A percentile compares a stretch with the other conserved stretches of the same genome.
Conservation (phyloP, 64 coral and sea anemone species). For the Montipora capricornis region DNA sequence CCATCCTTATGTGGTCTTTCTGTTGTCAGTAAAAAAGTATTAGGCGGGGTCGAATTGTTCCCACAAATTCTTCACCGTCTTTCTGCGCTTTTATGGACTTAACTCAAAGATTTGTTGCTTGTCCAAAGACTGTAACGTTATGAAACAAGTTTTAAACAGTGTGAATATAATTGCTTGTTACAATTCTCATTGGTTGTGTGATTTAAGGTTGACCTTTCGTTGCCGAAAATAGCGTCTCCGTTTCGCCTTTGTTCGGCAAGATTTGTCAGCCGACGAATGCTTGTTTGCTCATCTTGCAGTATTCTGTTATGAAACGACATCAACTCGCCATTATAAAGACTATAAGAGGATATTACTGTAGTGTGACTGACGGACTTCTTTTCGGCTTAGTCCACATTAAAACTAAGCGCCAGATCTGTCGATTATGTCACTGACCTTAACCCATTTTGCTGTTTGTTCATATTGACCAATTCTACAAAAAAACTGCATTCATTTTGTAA, state of each 20-base stretch:
- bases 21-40: background rate
- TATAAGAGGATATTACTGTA: background rate
- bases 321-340: background rate
- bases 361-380: background rate
- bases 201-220: background rate
- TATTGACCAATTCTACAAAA: background rate
- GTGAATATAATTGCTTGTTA: background rate
- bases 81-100: background rate
- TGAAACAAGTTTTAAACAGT: background rate
- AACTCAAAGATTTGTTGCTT: background rate
- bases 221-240: background rate
- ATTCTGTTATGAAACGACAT: background rate
- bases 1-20: background rate
- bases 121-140: background rate
- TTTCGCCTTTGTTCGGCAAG: background rate
- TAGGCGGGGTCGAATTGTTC: background rate
- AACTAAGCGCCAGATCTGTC: background rate
- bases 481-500: background rate
- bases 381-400: background rate
- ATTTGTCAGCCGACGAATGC: background rate
- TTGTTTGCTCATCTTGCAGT: constrained; percentile 2
- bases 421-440: background rate
- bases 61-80: background rate
- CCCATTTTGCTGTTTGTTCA: background rate
- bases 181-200: background rate